A percentile compares a stretch with the other conserved stretches of the same genome.
phyloP scores from a whole-genome alignment of 2,888 invertebrate species.

The Erannis defoliaria region DNA sequence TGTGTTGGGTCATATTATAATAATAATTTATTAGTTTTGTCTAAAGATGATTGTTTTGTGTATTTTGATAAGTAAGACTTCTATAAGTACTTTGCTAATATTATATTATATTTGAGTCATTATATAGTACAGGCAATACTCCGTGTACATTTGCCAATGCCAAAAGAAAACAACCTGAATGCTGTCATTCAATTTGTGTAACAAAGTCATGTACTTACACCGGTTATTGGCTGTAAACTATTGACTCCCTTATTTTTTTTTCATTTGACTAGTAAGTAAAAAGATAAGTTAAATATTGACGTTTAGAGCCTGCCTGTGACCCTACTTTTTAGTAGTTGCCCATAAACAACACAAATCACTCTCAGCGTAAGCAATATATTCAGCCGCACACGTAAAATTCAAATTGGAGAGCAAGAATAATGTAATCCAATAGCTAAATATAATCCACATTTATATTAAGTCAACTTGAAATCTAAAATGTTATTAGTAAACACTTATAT shows the following conservation, averaged over 20 bases:
- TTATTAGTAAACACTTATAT: conserved; percentile 13
- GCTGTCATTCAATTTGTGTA: too few relatives aligned
- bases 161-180: too few relatives aligned
- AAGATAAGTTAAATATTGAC: neutral
- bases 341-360: neutral
- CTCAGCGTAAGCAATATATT: conserved; percentile 36
- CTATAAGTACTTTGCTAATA: neutral
- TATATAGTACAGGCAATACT: too few relatives aligned
- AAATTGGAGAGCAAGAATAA: conserved; percentile 32
- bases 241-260: neutral
- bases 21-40: conserved; percentile 4
- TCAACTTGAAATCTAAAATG: conserved; percentile 12
- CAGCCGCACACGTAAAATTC: conserved; percentile 35
- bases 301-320: conserved; percentile 4
- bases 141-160: too few relatives aligned
- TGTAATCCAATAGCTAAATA: conserved; percentile 23
- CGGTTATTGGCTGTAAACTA: too few relatives aligned
- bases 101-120: too few relatives aligned
- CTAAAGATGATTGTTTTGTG: neutral
- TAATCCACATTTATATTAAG: conserved; percentile 1
- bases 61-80: neutral
- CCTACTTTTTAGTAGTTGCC: neutral
- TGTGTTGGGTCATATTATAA: neutral
- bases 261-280: neutral
- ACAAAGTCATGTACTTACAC: too few relatives aligned